Base-by-base conservation (phyloP, 1,140 invertebrate genomes). In the Drosophila varians region DNA sequence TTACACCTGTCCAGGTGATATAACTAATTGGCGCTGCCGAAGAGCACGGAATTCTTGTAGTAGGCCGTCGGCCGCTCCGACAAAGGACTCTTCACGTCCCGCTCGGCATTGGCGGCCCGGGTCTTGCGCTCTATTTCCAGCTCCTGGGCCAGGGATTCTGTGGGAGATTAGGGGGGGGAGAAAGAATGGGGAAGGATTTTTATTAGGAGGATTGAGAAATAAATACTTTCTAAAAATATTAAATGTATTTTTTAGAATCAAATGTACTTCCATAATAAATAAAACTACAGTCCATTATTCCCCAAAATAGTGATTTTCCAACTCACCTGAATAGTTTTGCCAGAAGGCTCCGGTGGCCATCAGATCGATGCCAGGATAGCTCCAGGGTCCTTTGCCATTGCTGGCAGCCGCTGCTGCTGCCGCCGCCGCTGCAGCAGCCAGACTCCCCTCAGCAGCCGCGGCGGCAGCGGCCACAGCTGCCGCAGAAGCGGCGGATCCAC, bases 281-380 rank as follows among this genome's bases (percentile, higher is more conserved):
- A n/a, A n/a, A n/a, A n/a, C n/a, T n/a, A n/a, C n/a, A n/a, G n/a
- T n/a, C n/a, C n/a, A n/a, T n/a, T n/a, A n/a, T n/a, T n/a, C n/a
- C n/a, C n/a, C n/a, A 21, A 21, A 21, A 26, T 12, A 7, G 0
- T 1, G 4, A 14, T 23, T 19, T 16, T 38, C 0, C 3, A 54
- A 92, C 93, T 93, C 86, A 97, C 96, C 96, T 90, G 96, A 96
- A 92, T 97, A 96, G 91, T 96, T 97, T 91, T 96, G 96, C 96
- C 96, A 97, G 91, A 97, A 97, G 16, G 95, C 95, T 1, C 95
- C 94, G 54, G 94, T 95, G 75, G 93, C 94, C 92, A 95, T 95
- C 77, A 96, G 93, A 69, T 95, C 94, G 31, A 95, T 93, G 49
- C 95, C 95, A n/a, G 94, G 93, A 91, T 95, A 95, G 74, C 93